Percentiles rank a stretch among this genome's conserved stretches.
Conservation (phyloP, 2,888 invertebrate species). For the Trichogramma evanescens region DNA sequence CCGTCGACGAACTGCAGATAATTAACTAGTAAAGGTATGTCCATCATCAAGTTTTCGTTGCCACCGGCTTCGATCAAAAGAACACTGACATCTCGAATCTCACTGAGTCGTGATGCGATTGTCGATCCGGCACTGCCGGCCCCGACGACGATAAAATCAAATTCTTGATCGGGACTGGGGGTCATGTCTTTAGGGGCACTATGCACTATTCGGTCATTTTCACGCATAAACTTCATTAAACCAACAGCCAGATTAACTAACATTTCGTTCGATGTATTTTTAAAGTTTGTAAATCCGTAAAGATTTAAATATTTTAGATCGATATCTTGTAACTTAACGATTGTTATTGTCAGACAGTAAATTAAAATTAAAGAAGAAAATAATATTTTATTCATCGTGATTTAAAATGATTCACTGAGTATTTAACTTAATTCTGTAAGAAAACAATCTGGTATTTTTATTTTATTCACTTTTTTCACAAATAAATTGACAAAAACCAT, state of each 20-base stretch:
- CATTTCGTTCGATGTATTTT: neutral
- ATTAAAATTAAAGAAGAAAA: no score
- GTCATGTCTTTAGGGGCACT: conserved; percentile 53
- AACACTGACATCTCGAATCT: conserved; percentile 62
- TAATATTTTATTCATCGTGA: no score
- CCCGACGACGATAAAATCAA: conserved; percentile 72
- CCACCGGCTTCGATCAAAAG: conserved; percentile 68
- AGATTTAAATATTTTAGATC: conserved; percentile 3
- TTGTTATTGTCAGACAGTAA: no score
- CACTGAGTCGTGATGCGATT: conserved; percentile 65
- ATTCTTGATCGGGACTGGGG: conserved; percentile 51
- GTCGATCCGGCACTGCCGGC: conserved; percentile 77
- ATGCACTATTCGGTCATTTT: conserved; percentile 51
- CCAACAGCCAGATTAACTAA: conserved; percentile 8
- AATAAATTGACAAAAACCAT: no score
- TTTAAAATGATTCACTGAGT: no score
- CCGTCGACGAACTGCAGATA: conserved; percentile 61
- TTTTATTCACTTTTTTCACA: no score
- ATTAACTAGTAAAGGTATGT: conserved; percentile 66
- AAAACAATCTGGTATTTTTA: no score
- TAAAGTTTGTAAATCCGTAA: conserved; percentile 7
- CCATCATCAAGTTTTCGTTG: conserved; percentile 65
- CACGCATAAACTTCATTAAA: conserved; percentile 49
- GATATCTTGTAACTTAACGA: no score
- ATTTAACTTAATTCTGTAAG: no score